Percentiles rank a stretch among this genome's conserved stretches.
These are phyloP conservation scores for Desmodus rotundus DNA, from an alignment of 2,113 vertebrate genomes.

Conservation along the genomic window DNA sequence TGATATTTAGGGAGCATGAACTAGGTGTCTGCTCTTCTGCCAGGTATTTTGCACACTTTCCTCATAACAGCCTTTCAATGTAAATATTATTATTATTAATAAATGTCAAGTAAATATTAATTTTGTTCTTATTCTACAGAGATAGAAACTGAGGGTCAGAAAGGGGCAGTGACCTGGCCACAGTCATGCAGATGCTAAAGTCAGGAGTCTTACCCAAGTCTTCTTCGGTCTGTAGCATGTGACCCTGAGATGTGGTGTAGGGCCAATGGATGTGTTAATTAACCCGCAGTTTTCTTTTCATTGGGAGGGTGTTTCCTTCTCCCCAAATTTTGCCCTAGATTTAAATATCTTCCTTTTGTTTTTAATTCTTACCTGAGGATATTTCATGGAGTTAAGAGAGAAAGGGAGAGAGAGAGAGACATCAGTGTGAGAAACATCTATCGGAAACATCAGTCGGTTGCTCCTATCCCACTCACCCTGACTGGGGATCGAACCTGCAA, in stretches of 20 bases:
- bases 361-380: no score
- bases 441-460: no score
- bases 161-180: background rate
- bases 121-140: background rate
- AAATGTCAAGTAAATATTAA: background rate
- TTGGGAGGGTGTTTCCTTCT: background rate
- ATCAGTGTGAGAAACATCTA: no score
- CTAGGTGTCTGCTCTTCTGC: background rate
- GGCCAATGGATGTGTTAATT: background rate
- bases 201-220: background rate
- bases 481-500: no score
- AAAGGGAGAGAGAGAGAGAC: no score
- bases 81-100: background rate
- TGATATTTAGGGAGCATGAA: accelerated
- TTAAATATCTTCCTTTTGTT: background rate
- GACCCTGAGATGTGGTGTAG: background rate
- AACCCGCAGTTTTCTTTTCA: background rate
- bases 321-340: background rate
- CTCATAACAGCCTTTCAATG: background rate
- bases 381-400: no score
- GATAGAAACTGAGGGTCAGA: background rate
- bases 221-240: background rate
- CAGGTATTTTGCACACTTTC: background rate
- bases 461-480: no score
- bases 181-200: background rate